These are phyloP conservation scores for Steatocranus sp. DNA, from an alignment of 2,797 vertebrate species.

Conservation along the genomic window DNA sequence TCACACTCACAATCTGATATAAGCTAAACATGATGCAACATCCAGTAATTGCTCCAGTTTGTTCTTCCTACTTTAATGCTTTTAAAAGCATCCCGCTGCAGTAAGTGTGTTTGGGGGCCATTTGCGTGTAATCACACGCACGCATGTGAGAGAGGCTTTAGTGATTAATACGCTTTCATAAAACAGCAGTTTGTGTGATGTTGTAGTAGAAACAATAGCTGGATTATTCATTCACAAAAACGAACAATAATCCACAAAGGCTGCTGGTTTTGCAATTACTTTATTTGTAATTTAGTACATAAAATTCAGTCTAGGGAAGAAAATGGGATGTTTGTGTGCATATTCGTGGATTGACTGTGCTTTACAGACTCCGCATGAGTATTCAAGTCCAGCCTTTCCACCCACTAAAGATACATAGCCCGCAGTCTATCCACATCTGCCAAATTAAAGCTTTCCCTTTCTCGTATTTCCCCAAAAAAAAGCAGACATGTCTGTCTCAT, in stretches of 20 bases:
- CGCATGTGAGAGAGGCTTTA: conserved; percentile 14
- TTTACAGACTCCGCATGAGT: neutral
- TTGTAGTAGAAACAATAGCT: conserved; percentile 21
- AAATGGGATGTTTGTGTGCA: neutral
- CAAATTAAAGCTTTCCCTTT: neutral
- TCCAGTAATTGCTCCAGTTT: conserved; percentile 55
- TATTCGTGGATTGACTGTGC: neutral
- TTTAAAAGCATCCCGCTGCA: conserved; percentile 16
- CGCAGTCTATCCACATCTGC: neutral
- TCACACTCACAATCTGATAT: conserved; percentile 9
- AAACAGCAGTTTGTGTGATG: conserved; percentile 6
- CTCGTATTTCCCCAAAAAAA: neutral
- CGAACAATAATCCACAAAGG: conserved; percentile 8
- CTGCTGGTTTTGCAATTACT: neutral
- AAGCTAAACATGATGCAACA: conserved; percentile 64
- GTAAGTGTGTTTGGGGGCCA: neutral
- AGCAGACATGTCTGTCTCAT: neutral
- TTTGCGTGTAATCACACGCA: neutral
- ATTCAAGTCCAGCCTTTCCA: neutral
- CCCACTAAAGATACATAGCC: neutral
- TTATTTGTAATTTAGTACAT: neutral
- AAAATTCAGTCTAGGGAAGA: neutral
- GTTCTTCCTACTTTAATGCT: conserved; percentile 16
- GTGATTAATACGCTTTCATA: conserved; percentile 25
- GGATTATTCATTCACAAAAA: conserved; percentile 15